Evolutionary conservation across 1,140 invertebrate genomes (phyloP).

Genomic region (Phortica variegata): DNA sequence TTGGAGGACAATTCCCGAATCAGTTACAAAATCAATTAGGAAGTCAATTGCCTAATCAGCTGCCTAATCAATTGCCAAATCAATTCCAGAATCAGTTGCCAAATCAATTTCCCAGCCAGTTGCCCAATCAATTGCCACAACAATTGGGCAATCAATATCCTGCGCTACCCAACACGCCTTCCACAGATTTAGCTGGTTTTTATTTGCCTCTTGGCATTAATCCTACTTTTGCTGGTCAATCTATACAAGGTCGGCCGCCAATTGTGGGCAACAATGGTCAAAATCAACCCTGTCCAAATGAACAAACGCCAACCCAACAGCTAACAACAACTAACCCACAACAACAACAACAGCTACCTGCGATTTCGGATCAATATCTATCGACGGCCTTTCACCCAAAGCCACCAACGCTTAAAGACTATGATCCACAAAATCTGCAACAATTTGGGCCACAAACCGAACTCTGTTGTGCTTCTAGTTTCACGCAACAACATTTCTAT

Average conservation of each 20-base stretch:
- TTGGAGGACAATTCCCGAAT: slow-evolving; percentile 3
- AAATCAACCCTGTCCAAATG: not conserved
- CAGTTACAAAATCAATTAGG: slow-evolving; percentile 5
- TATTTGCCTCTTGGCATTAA: too few species aligned
- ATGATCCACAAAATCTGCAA: slow-evolving; percentile 32
- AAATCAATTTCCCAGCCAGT: slow-evolving; percentile 12
- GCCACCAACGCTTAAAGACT: slow-evolving; percentile 31
- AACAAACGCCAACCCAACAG: slow-evolving; percentile 4
- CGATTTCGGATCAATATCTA: slow-evolving; percentile 35
- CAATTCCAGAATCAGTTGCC: slow-evolving; percentile 2
- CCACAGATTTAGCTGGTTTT: too few species aligned
- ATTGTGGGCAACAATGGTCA: slow-evolving; percentile 2
- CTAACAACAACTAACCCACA: not conserved
- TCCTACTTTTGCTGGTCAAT: too few species aligned
- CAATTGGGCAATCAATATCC: slow-evolving; percentile 8
- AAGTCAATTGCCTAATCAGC: not conserved
- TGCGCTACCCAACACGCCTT: too few species aligned
- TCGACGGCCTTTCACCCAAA: slow-evolving; percentile 30
- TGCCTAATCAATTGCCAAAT: slow-evolving; percentile 3
- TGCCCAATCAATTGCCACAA: slow-evolving; percentile 5
- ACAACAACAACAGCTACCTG: slow-evolving; percentile 29
- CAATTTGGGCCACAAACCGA: slow-evolving; percentile 31
- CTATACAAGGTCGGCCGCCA: too few species aligned
- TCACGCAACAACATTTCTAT: slow-evolving; percentile 58
- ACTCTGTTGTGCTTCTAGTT: slow-evolving; percentile 58